Evolutionary conservation across 1,140 invertebrate species (phyloP), one percentile per base, ranked within the genome.

Genomic region (Pissodes strobi): DNA sequence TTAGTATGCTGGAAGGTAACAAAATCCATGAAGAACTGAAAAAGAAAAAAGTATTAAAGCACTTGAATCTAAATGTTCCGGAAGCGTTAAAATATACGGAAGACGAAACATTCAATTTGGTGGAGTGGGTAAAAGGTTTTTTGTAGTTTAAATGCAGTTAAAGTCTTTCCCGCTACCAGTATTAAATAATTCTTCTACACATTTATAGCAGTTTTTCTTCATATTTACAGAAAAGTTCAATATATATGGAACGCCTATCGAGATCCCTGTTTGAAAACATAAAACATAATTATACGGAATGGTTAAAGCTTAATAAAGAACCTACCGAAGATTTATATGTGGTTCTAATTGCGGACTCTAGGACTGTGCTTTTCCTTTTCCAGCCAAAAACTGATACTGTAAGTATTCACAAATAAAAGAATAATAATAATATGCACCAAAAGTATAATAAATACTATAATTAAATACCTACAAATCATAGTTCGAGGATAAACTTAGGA

Each of bases 51-150:
- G n/a, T 51, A 12, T 48, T 77, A 17, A 68, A 71, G 48, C 65
- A 76, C 48, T 48, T 73, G 4, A 77, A 76, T 70, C 60, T 78
- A 27, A 76, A 74, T 18, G 70, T 78, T 12, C 76, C 76, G 8
- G 75, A 78, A 67, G 75, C 75, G 1, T 66, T 78, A 13, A 66
- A 70, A 41, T 73, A 59, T 59, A 72, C 71, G 9, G 71, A 70
- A 49, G 43, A 66, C n/a, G 57, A 68, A 37, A 52, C 59, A 3
- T 34, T 13, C 8, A 67, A 69, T 27, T 67, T 76, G 21, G 68
- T 56, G 12, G 76, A 78, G 70, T 78, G 76, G 76, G 76, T 76
- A 68, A 66, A 21, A 51, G 21, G 41, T 39, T 38, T 49, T 23
- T 41, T 62, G n/a, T 21, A 37, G 17, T 21, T 48, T 48, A n/a